A percentile compares a stretch with the other conserved stretches of the same genome.
phyloP scores from a whole-genome alignment of 2,888 invertebrate species.

The Metopia argyrocephala region DNA sequence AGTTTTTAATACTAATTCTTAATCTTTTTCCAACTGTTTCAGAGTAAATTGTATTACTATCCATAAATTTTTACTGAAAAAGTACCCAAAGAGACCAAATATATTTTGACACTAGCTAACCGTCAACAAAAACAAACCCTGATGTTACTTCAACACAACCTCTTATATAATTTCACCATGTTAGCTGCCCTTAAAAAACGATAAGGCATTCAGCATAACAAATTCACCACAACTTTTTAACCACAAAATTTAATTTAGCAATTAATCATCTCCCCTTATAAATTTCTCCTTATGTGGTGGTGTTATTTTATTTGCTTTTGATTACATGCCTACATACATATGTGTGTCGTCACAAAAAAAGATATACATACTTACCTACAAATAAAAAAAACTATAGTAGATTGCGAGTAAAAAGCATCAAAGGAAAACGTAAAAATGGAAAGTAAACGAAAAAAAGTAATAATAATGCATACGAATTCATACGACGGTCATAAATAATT shows the following conservation, averaged over 20 bases:
- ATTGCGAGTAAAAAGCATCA: background rate
- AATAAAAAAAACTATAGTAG: conserved; percentile 6
- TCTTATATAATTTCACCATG: too few relatives aligned
- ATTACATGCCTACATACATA: too few relatives aligned
- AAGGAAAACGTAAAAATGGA: background rate
- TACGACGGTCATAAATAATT: background rate
- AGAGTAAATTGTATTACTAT: too few relatives aligned
- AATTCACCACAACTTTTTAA: conserved; percentile 39
- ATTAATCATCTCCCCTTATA: conserved; percentile 11
- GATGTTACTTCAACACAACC: too few relatives aligned
- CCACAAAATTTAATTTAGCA: background rate
- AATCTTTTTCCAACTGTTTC: too few relatives aligned
- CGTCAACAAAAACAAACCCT: too few relatives aligned
- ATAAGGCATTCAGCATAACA: conserved; percentile 33
- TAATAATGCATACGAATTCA: conserved; percentile 23
- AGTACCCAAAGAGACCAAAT: too few relatives aligned
- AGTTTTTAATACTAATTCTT: too few relatives aligned
- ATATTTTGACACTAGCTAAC: too few relatives aligned
- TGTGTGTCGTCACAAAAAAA: background rate
- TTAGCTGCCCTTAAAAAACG: too few relatives aligned
- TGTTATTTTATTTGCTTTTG: background rate
- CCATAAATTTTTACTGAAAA: too few relatives aligned
- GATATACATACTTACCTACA: background rate
- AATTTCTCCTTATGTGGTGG: conserved; percentile 11
- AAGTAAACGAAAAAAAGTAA: background rate